A percentile compares a stretch with the other conserved stretches of the same genome.
Evolutionary conservation across 2,888 invertebrate species (phyloP).

Genomic region (Nemapogon koenigi): DNA sequence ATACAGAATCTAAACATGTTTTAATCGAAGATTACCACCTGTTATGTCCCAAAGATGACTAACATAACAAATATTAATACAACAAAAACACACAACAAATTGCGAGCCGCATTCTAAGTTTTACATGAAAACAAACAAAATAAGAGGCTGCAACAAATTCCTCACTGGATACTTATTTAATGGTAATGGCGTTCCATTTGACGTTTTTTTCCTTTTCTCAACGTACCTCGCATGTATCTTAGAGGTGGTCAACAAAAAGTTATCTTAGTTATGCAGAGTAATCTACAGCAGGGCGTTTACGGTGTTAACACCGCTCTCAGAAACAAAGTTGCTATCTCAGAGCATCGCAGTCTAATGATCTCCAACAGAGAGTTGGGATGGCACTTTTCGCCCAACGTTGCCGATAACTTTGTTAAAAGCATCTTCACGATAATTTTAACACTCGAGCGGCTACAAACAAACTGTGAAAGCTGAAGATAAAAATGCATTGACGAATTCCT

Average conservation of each 20-base stretch:
- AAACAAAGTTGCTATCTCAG: conserved; percentile 10
- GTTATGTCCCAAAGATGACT: no score
- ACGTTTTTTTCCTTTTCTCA: conserved; percentile 5
- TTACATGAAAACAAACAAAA: conserved; percentile 7
- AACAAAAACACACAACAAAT: no score
- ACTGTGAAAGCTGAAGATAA: conserved; percentile 57
- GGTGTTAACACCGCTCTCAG: conserved; percentile 22
- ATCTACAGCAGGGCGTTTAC: conserved; percentile 25
- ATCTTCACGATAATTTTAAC: conserved; percentile 33
- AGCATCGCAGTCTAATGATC: background rate
- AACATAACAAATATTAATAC: no score
- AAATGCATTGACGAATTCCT: conserved; percentile 54
- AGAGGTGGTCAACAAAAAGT: conserved; percentile 19
- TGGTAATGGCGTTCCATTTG: conserved; percentile 9
- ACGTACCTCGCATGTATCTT: conserved; percentile 7
- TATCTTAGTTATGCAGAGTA: conserved; percentile 28
- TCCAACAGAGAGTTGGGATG: conserved; percentile 21
- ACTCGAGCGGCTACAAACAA: conserved; percentile 39
- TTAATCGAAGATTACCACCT: no score
- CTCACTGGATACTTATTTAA: conserved; percentile 5
- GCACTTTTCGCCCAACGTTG: conserved; percentile 25
- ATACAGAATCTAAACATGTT: no score
- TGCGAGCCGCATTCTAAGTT: no score
- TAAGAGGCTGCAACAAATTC: conserved; percentile 6
- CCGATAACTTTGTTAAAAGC: conserved; percentile 36